phyloP scores from a whole-genome alignment of 2,888 invertebrate species.

The Plagodis dolabraria region DNA sequence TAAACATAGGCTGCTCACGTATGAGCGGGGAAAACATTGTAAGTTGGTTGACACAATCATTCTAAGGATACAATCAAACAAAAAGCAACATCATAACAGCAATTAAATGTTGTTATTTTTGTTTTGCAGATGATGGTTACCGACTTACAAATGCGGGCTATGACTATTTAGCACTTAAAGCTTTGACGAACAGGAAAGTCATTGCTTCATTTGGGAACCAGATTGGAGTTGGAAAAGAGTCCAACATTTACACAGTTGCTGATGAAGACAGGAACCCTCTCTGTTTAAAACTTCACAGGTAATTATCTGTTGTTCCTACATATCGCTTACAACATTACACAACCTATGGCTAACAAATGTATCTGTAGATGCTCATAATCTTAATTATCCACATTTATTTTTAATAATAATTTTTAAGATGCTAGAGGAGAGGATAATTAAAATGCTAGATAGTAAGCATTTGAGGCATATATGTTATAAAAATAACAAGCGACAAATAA shows the following conservation, averaged over 20 bases:
- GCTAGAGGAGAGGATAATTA: no score
- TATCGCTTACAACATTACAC: no score
- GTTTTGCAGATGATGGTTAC: constrained; percentile 95
- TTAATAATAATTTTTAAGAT: no score
- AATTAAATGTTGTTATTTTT: neutral
- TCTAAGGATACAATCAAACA: neutral
- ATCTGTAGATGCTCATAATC: no score
- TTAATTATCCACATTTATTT: no score
- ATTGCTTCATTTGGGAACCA: constrained; percentile 97
- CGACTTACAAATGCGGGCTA: constrained; percentile 98
- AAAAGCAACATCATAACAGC: neutral
- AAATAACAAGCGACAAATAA: no score
- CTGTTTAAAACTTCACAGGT: constrained; percentile 96
- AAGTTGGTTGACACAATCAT: constrained; percentile 53
- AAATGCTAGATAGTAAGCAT: no score
- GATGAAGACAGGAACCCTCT: constrained; percentile 91
- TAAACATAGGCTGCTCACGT: constrained; percentile 95
- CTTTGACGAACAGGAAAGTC: constrained; percentile 90
- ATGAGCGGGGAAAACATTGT: constrained; percentile 98
- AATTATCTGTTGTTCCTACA: neutral
- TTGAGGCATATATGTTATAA: no score
- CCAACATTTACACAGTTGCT: constrained; percentile 96
- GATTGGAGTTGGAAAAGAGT: constrained; percentile 99
- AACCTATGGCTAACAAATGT: no score
- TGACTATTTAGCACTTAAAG: constrained; percentile 97